Conservation (phyloP, 2,888 invertebrate genomes). For the Rambutsinella grinnellia region DNA sequence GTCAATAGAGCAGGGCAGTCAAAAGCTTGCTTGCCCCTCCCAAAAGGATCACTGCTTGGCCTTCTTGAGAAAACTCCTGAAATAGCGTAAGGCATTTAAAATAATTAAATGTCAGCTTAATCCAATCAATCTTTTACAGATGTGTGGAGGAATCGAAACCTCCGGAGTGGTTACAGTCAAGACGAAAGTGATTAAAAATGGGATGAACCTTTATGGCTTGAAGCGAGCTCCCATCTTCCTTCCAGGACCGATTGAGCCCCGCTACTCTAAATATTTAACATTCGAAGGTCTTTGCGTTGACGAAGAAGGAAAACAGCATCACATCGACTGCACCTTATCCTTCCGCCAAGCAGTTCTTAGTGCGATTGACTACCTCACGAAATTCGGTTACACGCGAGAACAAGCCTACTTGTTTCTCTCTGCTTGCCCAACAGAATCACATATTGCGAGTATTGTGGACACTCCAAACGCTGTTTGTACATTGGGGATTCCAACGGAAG, state of each 20-base stretch:
- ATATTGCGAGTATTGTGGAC: constrained; percentile 56
- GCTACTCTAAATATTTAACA: constrained; percentile 48
- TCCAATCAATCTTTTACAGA: constrained; percentile 31
- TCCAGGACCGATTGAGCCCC: constrained; percentile 55
- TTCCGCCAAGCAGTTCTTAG: constrained; percentile 55
- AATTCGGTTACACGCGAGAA: constrained; percentile 57
- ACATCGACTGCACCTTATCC: constrained; percentile 46
- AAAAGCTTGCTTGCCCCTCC: constrained; percentile 45
- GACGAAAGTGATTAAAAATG: constrained; percentile 51
- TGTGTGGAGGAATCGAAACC: constrained; percentile 64
- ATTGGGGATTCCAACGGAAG: constrained; percentile 55
- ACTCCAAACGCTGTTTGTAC: constrained; percentile 47
- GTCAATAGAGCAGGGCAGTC: constrained; percentile 36
- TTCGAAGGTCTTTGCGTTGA: constrained; percentile 58
- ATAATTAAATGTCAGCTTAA: no score
- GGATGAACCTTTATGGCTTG: constrained; percentile 43
- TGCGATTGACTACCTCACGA: constrained; percentile 56
- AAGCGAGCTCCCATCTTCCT: constrained; percentile 56
- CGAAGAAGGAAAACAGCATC: constrained; percentile 58
- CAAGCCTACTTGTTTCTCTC: constrained; percentile 44
- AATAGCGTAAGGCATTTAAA: constrained; percentile 35
- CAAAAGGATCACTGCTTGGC: constrained; percentile 40
- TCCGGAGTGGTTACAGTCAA: constrained; percentile 51
- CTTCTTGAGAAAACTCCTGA: constrained; percentile 41
- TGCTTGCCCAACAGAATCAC: constrained; percentile 46